A percentile compares a stretch with the other conserved stretches of the same genome.
Evolutionary conservation across 1,140 invertebrate species (phyloP).

Genomic region (Drosophila setifemur): DNA sequence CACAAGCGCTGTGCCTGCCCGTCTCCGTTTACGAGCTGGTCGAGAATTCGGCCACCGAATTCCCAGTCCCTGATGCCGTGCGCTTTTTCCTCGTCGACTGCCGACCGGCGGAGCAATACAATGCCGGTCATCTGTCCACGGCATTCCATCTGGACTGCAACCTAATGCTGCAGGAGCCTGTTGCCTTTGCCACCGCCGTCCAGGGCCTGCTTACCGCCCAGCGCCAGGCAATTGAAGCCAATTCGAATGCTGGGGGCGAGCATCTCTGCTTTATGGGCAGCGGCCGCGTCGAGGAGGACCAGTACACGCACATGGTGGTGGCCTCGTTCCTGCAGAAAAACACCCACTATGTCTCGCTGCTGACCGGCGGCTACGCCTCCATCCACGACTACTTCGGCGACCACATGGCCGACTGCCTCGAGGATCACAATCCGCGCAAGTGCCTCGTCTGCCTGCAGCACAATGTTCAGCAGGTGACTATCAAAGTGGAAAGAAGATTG

Average conservation of each 20-base stretch:
- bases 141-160: slow-evolving; percentile 99
- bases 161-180: slow-evolving; percentile 97
- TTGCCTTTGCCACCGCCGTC: slow-evolving; percentile 96
- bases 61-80: slow-evolving; percentile 85
- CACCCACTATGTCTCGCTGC: slow-evolving; percentile 95
- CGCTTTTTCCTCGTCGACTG: slow-evolving; percentile 99
- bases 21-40: slow-evolving; percentile 94
- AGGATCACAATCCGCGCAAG: slow-evolving; percentile 90
- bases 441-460: slow-evolving; percentile 90
- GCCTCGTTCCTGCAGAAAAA: slow-evolving; percentile 98
- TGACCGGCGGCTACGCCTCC: slow-evolving; percentile 95
- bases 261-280: slow-evolving; percentile 99
- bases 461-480: slow-evolving; percentile 54
- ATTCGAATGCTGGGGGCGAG: slow-evolving; percentile 95
- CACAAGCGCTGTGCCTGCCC: slow-evolving; percentile 92
- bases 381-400: slow-evolving; percentile 93
- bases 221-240: slow-evolving; percentile 93
- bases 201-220: slow-evolving; percentile 96
- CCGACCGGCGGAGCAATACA: slow-evolving; percentile 97
- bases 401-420: slow-evolving; percentile 89
- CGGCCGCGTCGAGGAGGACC: slow-evolving; percentile 96
- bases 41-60: slow-evolving; percentile 88
- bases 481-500: too few relatives aligned
- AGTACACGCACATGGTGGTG: slow-evolving; percentile 99
- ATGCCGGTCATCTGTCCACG: slow-evolving; percentile 96